Evolutionary conservation across 2,113 vertebrate genomes (phyloP), one percentile per base, ranked within the genome.

Genomic region (Myotis brandtii): DNA sequence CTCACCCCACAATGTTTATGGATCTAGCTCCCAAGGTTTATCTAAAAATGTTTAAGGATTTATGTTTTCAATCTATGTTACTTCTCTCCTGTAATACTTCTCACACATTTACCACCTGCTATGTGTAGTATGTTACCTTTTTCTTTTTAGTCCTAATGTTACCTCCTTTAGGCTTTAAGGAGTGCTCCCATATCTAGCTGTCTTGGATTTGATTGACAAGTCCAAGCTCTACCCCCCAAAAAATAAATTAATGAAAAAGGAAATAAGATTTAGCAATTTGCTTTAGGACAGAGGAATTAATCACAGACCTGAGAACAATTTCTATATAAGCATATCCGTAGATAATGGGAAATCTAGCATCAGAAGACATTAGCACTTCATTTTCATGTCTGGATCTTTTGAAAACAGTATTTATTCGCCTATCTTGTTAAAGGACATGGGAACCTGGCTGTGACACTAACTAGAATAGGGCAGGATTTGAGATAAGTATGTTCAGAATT

Each of bases 221-320:
- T 95, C n/a, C 37, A 40, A 73, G 13, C 43, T 67, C 70, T 76
- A 90, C 50, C n/a, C 10, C 59, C 23, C 25, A 12, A 27, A 62
- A 62, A 62, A 27, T 62, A 62, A 62, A 62, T 62, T 27, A 25
- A 12, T 62, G 23, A 56, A 83, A 73, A 88, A 62, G 6, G 10
- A 91, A 93, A 46, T 77, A 52, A 92, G 83, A 93, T 52, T 27
- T 77, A 14, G n/a, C 18, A 67, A 17, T 82, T 95, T 91, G 46
- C 54, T 59, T 23, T 83, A 40, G 11, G 14, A 77, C 89, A 43
- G 9, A 81, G 50, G 72, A 89, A 59, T 81, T 27, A 76, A 94
- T 66, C 67, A 18, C 23, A 77, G 70, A 3, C 18, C 86, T 40
- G 9, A 64, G 27, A 92, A 52, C 21, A 86, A 59, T 87, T 75